These are phyloP conservation scores for Drosophila cardini DNA, from an alignment of 1,140 invertebrate genomes.

Conservation along the genomic window DNA sequence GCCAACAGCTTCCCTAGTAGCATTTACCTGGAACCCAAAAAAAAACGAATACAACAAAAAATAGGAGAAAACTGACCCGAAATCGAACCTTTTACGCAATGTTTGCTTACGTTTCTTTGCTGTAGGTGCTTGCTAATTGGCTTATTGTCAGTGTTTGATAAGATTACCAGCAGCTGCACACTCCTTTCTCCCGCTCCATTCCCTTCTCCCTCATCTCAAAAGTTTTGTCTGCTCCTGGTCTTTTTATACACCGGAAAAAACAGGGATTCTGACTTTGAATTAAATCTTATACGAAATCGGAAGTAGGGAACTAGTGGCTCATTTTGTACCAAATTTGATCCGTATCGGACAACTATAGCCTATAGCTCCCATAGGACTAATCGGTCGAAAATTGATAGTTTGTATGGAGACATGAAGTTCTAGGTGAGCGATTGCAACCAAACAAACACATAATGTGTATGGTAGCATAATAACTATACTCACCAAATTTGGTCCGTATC, in stretches of 20 bases:
- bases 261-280: too few species aligned
- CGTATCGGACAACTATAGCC: too few species aligned
- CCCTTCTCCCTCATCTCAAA: neutral
- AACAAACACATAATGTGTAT: too few species aligned
- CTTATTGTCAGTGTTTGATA: conserved; percentile 81
- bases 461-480: too few species aligned
- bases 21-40: conserved; percentile 52
- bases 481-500: too few species aligned
- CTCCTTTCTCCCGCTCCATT: neutral
- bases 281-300: too few species aligned
- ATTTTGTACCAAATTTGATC: too few species aligned
- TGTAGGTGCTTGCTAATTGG: conserved; percentile 82
- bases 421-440: too few species aligned
- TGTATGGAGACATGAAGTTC: too few species aligned
- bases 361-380: too few species aligned
- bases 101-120: conserved; percentile 54
- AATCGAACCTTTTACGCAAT: conserved; percentile 67
- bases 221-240: neutral
- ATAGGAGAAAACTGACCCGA: conserved; percentile 11
- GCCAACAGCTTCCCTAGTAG: conserved; percentile 76
- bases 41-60: conserved; percentile 23
- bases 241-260: neutral
- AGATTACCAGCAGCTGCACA: conserved; percentile 67
- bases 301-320: too few species aligned
- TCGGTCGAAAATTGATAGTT: too few species aligned